Base-by-base conservation (phyloP, 2,113 vertebrate species). In the Cyphotilapia sp. region DNA sequence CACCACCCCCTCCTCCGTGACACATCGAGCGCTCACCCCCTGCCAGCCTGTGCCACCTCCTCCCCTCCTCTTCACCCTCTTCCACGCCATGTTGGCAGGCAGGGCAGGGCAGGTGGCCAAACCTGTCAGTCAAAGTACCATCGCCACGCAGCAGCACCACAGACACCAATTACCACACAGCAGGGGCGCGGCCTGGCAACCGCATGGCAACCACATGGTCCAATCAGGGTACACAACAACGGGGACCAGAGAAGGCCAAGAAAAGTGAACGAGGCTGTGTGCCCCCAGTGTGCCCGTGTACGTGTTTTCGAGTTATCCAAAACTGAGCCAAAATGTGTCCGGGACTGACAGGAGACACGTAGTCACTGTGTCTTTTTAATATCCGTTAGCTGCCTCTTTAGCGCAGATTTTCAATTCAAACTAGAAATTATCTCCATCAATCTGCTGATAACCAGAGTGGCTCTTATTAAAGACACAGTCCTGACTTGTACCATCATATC, bases 21-120 rank as follows among this genome's bases (percentile, higher is more conserved):
- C 92, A 95, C 69, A 66, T 86, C 17, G 61, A 90, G 81, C 49
- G 56, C 83, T 87, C 91, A 84, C 88, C 89, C 91, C 86, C 90
- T 86, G 83, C 89, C 88, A 90, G 76, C 81, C 89, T 16, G 74
- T 91, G 91, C 92, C 90, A 91, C 83, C 74, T 51, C 92, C 86
- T 85, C 87, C 69, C 45, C 51, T 82, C 92, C 83, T 76, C 38
- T 71, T 83, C 84, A 49, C 86, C 85, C 91, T 84, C 69, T 57
- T 91, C 92, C 87, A 87, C 88, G 84, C 92, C 91, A 88, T 85
- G 89, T 92, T 95, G 93, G 95, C 95, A 96, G 95, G 84, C 53
- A 88, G 94, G 94, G 92, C 95, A 96, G 94, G 95, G 95, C 95
- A 96, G 95, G 95, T 96, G 95, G 95, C 95, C 95, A 96, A 94